Evolutionary conservation across 2,888 invertebrate species (phyloP), one percentile per base, ranked within the genome.

Genomic region (Drosophila bunnanda): DNA sequence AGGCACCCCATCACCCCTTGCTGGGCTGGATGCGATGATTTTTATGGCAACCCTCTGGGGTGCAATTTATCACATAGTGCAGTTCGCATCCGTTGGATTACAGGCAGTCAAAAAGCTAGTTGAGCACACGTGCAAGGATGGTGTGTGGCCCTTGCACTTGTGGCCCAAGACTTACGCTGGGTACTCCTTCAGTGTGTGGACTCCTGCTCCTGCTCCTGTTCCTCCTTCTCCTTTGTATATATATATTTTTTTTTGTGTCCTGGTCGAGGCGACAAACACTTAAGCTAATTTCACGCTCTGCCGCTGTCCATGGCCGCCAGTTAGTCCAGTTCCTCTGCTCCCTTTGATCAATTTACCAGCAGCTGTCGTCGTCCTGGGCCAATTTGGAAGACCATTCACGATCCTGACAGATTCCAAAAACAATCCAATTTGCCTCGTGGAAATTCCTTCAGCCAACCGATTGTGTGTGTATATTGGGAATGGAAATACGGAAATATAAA

Each of bases 31-130:
- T 43, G 78, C 78, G 82, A 89, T 90, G 84, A 90, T 90, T 83
- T 80, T 87, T 77, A 80, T 89, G 78, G 75, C 76, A 90, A 90
- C 85, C 89, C 92, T 90, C 92, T 76, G 76, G 91, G 91, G 92
- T 89, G 88, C 87, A 89, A 92, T 92, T 92, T 91, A 92, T 92
- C 92, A 92, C 91, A 76, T 78, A 76, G 88, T 88, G 80, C 77
- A 52, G 32, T 32, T 32, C 50, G 50, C 50, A 32, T 56, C 50
- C 66, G 65, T 61, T 62, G 89, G 91, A 91, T 91, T 91, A 91
- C 83, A 79, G 84, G 80, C 88, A 91, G 91, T 90, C 90, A 90
- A 90, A 86, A 90, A 91, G 89, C 86, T 91, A 82, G 77, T 73
- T 69, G 61, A 56, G 60, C 70, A 79, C 79, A 82, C 80, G 82